Base-by-base conservation (phyloP, 53 echinoderm and acorn worm species). In the Patiria pectinifera region DNA sequence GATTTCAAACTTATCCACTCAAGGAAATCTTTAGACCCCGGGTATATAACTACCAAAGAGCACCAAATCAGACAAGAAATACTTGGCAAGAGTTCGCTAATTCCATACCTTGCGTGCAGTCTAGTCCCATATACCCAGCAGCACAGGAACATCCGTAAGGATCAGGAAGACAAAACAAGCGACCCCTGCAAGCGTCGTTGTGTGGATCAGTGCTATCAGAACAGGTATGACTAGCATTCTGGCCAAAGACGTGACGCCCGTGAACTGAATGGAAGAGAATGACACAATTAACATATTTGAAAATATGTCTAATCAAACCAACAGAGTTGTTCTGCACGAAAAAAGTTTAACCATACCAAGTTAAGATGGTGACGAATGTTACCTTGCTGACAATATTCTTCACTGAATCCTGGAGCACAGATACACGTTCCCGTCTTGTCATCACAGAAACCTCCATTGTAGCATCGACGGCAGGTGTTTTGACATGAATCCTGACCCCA, bases 381-480 rank as follows among this genome's bases (percentile, higher is more conserved):
- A 96, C 96, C 82, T 91, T 83, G 53, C 72, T 93, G 62, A 26
- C 96, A 96, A 71, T 93, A 78, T 16, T 72, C 71, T 10, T 95
- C 96, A 35, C 80, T 85, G 85, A 96, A 96, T 24, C 96, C 96
- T 19, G 96, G 95, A 43, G 96, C 85, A 14, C 96, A 96, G 26
- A 96, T 76, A 25, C 96, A 76, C 44, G 11, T 76, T 76, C 76
- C 44, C 0, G 6, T 76, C 21, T 11, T n/a, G 76, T 76, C 76
- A 18, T 76, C 76, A 24, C 76, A 76, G 25, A 76, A 2, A 35
- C 26, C 44, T 76, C 44, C 44, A n/a, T 76, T 76, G 25, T 35
- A 76, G 25, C 25, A 43, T 53, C 53, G 53, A 8, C 8, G 8
- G 2, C 76, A 76, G 25, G 11, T 24, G 21, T 11, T 23, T 8